phyloP scores from a whole-genome alignment of 2,888 invertebrate genomes.

The Leucophora obtusa region DNA sequence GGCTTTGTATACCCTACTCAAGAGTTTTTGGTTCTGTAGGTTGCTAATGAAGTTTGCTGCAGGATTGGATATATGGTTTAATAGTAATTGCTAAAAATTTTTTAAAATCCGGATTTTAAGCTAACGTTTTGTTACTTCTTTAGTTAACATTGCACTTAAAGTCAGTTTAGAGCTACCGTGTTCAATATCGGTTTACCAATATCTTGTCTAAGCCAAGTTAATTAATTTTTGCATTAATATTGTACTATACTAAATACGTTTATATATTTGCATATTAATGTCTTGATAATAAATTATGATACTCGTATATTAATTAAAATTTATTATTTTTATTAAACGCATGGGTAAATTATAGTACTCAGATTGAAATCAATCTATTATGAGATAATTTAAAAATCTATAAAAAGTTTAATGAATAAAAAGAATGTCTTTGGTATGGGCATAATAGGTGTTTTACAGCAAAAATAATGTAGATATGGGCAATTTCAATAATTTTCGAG shows the following conservation, averaged over 20 bases:
- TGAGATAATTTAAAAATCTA: neutral
- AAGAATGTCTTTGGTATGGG: neutral
- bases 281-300: neutral
- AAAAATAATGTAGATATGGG: too few species aligned
- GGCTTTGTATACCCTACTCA: neutral
- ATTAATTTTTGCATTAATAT: neutral
- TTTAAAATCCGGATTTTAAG: neutral
- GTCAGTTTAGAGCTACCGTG: neutral
- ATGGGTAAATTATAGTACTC: neutral
- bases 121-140: neutral
- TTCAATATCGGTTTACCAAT: neutral
- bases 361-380: constrained; percentile 5
- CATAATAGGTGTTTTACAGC: too few species aligned
- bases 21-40: neutral
- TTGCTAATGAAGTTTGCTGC: neutral
- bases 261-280: neutral
- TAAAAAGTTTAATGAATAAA: neutral
- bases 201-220: constrained; percentile 5
- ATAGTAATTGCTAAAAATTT: too few species aligned
- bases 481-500: too few species aligned
- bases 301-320: neutral
- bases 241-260: neutral
- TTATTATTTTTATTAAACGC: neutral
- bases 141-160: neutral
- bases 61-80: neutral